Evolutionary conservation across 2,888 invertebrate genomes (phyloP).

Genomic region (Rhabditoides inermis): DNA sequence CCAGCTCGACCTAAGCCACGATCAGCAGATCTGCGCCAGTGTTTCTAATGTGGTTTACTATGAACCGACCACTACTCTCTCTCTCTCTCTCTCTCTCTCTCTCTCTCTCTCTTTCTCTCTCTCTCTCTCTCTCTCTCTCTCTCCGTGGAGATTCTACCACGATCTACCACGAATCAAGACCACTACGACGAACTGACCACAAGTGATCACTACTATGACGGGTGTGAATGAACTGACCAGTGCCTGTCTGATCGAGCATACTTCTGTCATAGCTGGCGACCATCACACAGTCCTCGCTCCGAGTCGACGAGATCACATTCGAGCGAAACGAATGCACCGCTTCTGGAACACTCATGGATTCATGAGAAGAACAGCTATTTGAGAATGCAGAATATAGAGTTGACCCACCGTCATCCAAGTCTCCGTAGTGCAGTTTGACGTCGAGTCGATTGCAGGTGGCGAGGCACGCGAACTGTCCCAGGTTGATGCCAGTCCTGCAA

Average conservation of each 20-base stretch:
- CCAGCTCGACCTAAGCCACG: too few relatives aligned
- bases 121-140: too few relatives aligned
- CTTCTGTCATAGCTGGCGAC: constrained; percentile 52
- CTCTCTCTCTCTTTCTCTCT: too few relatives aligned
- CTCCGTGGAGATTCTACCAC: too few relatives aligned
- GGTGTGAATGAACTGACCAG: constrained; percentile 27
- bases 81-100: too few relatives aligned
- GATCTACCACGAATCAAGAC: too few relatives aligned
- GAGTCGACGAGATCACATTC: constrained; percentile 18
- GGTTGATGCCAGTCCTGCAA: constrained; percentile 49
- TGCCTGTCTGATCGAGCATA: constrained; percentile 53
- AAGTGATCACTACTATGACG: not conserved
- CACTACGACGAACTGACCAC: constrained; percentile 51
- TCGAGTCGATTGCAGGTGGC: constrained; percentile 53
- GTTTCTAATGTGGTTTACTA: too few relatives aligned
- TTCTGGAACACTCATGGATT: constrained; percentile 8
- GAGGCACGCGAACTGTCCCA: constrained; percentile 53
- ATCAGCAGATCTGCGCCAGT: too few relatives aligned
- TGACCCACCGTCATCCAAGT: constrained; percentile 9
- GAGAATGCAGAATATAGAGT: not conserved
- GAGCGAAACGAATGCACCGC: constrained; percentile 21
- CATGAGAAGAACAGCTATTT: not conserved
- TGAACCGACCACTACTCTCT: too few relatives aligned
- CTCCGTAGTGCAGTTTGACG: constrained; percentile 22
- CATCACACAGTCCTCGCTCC: constrained; percentile 42